phyloP scores from a whole-genome alignment of 1,140 invertebrate species.

The Drosophila burlai region DNA sequence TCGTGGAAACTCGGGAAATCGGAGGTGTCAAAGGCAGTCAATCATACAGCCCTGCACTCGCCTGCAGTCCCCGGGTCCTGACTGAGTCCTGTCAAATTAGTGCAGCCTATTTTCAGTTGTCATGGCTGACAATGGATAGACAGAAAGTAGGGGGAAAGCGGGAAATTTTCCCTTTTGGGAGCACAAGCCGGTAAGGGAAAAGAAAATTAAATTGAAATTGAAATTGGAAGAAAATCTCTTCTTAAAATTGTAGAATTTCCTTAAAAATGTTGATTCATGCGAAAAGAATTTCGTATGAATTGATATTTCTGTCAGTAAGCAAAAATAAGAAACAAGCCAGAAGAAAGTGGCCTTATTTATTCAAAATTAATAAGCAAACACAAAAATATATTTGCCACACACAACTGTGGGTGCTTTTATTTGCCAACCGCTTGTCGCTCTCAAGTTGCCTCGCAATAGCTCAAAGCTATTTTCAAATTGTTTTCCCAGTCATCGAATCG shows the following conservation, averaged over 20 bases:
- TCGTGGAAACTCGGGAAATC: background rate
- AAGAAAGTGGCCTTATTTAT: background rate
- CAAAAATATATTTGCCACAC: background rate
- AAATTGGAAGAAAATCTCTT: background rate
- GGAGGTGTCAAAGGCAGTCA: slow-evolving; percentile 42
- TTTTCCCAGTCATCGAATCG: slow-evolving; percentile 70
- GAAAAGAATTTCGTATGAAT: background rate
- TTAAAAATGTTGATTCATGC: background rate
- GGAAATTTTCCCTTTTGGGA: background rate
- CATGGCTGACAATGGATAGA: background rate
- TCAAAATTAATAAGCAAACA: slow-evolving; percentile 2
- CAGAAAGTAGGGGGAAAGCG: background rate
- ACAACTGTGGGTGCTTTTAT: slow-evolving; percentile 34
- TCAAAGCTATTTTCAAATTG: slow-evolving; percentile 81
- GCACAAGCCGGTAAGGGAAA: background rate
- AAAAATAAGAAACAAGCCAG: background rate
- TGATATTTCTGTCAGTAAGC: background rate
- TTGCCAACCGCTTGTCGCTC: slow-evolving; percentile 63
- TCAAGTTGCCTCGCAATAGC: slow-evolving; percentile 64
- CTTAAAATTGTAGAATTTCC: background rate
- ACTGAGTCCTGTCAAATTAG: slow-evolving; percentile 56
- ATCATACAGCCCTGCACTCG: slow-evolving; percentile 28
- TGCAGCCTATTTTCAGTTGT: slow-evolving; percentile 42
- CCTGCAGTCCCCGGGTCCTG: slow-evolving; percentile 15
- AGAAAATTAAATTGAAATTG: background rate